Evolutionary conservation across 2,113 vertebrate genomes (phyloP), one percentile per base, ranked within the genome.

Genomic region (Nothobranchius kuhntae): DNA sequence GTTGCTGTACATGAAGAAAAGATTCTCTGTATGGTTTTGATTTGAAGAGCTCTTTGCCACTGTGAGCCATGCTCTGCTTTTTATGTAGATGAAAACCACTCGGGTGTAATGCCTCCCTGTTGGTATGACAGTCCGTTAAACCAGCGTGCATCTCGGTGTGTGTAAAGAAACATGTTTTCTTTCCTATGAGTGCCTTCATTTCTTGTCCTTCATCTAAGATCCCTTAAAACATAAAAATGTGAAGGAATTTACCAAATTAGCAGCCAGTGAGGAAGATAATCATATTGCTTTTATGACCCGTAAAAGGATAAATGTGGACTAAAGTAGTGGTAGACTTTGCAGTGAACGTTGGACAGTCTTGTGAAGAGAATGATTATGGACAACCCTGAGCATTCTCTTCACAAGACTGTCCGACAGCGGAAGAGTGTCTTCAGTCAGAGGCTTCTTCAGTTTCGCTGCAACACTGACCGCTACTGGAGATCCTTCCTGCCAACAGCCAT

Each of bases 101-200:
- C 57, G 68, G 69, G 55, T 72, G 68, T 73, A 73, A 75, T 71
- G 74, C 60, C 65, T 75, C 62, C 53, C 76, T 42, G 55, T 75
- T 68, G 76, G 50, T 67, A 53, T 65, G 68, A 77, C 80, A 80
- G 81, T 68, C 63, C 50, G 70, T 82, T 76, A 77, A 81, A 86
- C 13, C 78, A 47, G 71, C 76, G 72, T 74, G 66, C 76, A 73
- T 81, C 72, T 80, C 42, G 0, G 57, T 53, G 73, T 84, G 77
- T 78, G 65, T 57, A 55, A 52, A 75, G 72, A 77, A 40, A 53
- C 40, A 47, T 35, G 35, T 53, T 75, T 82, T 67, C 81, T 15
- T 50, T n/a, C 9, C 7, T 50, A 13, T 50, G 47, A 50, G 13
- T 50, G 14, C 40, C 62, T 75, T 50, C 26, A 59, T 64, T 53